A percentile compares a stretch with the other conserved stretches of the same genome.
Evolutionary conservation across 1,140 invertebrate genomes (phyloP).

Genomic region (Hyles vespertilio): DNA sequence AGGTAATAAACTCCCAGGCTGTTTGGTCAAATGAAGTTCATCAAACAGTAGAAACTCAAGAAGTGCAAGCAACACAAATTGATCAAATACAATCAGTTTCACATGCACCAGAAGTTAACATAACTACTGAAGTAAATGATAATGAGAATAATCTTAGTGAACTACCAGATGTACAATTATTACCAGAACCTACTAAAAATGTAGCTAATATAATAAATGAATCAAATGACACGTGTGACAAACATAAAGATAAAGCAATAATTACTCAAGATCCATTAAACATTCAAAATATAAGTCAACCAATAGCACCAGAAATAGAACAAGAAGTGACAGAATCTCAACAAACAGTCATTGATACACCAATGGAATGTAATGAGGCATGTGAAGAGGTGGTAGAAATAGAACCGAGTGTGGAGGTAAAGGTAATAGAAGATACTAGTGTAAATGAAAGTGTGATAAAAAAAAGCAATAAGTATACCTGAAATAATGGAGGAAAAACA

Average conservation of each 20-base stretch:
- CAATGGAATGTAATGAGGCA: neutral
- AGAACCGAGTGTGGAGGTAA: neutral
- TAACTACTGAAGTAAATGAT: slow-evolving; percentile 8
- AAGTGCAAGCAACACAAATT: slow-evolving; percentile 26
- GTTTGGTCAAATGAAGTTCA: slow-evolving; percentile 44
- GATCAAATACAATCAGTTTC: slow-evolving; percentile 23
- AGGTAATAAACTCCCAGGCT: slow-evolving; percentile 36
- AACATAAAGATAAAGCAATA: neutral
- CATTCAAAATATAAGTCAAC: slow-evolving; percentile 8
- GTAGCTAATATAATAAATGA: slow-evolving; percentile 3
- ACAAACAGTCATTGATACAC: neutral
- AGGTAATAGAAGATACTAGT: slow-evolving; percentile 10
- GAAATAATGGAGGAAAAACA: slow-evolving; percentile 1
- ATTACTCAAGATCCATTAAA: neutral
- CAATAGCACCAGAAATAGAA: neutral
- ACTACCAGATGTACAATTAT: slow-evolving; percentile 25
- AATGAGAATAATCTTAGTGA: slow-evolving; percentile 16
- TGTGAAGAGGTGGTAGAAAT: slow-evolving; percentile 7
- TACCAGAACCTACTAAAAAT: neutral
- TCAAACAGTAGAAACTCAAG: slow-evolving; percentile 30
- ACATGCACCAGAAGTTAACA: slow-evolving; percentile 8
- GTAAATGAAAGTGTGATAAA: slow-evolving; percentile 9
- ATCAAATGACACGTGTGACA: slow-evolving; percentile 5
- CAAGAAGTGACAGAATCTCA: slow-evolving; percentile 7
- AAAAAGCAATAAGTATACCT: slow-evolving; percentile 5